These are phyloP conservation scores for Protosalanx chinensis DNA, from an alignment of 2,797 vertebrate genomes.

Conservation along the genomic window DNA sequence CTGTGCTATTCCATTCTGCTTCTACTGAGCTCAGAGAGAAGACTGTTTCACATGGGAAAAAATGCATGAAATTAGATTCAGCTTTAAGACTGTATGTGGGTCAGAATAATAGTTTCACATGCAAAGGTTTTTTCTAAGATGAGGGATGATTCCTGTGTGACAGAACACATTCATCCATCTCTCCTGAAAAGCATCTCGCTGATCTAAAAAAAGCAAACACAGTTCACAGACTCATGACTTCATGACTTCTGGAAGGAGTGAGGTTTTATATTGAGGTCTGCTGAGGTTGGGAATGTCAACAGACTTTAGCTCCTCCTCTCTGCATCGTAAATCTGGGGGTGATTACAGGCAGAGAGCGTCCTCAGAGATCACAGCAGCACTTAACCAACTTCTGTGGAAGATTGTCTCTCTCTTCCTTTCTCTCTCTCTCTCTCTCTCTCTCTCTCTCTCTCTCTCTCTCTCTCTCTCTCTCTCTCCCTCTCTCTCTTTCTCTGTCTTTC, in stretches of 20 bases:
- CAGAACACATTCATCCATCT: not conserved
- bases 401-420: not conserved
- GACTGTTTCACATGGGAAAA: conserved; percentile 7
- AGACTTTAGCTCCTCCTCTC: conserved; percentile 49
- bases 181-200: not conserved
- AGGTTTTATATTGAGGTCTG: conserved; percentile 36
- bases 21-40: conserved; percentile 11
- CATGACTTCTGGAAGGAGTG: conserved; percentile 40
- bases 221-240: conserved; percentile 20
- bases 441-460: not conserved
- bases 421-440: not conserved
- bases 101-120: conserved; percentile 32
- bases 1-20: not conserved
- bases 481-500: not conserved
- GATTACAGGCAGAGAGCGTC: conserved; percentile 40
- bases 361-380: conserved; percentile 3
- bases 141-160: not conserved
- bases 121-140: conserved; percentile 50
- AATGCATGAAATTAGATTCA: conserved; percentile 29
- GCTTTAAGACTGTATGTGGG: conserved; percentile 29
- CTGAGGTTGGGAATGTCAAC: conserved; percentile 57
- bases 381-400: conserved; percentile 51
- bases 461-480: not conserved
- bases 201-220: not conserved
- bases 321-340: conserved; percentile 56